These are phyloP conservation scores for Anguilla megastoma DNA, from an alignment of 2,797 vertebrate species.

Conservation along the genomic window DNA sequence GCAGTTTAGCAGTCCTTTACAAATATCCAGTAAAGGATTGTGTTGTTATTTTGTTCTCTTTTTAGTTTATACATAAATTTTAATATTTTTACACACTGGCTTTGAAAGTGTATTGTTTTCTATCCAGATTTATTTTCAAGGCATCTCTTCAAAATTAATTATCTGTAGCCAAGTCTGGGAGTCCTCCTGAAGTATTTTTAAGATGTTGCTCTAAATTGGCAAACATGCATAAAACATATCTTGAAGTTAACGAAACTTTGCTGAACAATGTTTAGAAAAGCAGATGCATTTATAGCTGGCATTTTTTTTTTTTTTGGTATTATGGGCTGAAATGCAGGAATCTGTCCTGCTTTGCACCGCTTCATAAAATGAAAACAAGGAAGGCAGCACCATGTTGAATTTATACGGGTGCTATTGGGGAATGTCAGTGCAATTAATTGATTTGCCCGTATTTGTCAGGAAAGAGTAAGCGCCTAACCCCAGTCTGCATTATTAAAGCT, in stretches of 20 bases:
- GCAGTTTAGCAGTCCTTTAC: not conserved
- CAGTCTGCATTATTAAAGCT: conserved; percentile 77
- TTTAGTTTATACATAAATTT: not conserved
- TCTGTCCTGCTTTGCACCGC: conserved; percentile 32
- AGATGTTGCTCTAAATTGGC: not conserved
- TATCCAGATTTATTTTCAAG: not conserved
- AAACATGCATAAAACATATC: not conserved
- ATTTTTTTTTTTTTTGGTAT: conserved; percentile 54
- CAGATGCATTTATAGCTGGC: conserved; percentile 42
- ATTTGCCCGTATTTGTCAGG: conserved; percentile 74
- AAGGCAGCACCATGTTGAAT: conserved; percentile 54
- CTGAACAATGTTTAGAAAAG: conserved; percentile 45
- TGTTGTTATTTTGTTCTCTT: not conserved
- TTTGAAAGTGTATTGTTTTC: not conserved
- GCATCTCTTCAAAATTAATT: conserved; percentile 8
- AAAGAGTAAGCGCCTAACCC: conserved; percentile 70
- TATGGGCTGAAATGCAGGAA: conserved; percentile 37
- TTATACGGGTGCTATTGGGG: conserved; percentile 58
- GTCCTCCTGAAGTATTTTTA: conserved; percentile 8
- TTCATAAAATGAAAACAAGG: conserved; percentile 55
- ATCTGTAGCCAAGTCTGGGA: not conserved
- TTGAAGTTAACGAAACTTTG: conserved; percentile 33
- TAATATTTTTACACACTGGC: not conserved
- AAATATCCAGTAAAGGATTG: not conserved
- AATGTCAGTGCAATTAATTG: conserved; percentile 72